Percentiles rank a stretch among this genome's conserved stretches.
Conservation (phyloP, 2,888 invertebrate genomes). For the Thereva unica region DNA sequence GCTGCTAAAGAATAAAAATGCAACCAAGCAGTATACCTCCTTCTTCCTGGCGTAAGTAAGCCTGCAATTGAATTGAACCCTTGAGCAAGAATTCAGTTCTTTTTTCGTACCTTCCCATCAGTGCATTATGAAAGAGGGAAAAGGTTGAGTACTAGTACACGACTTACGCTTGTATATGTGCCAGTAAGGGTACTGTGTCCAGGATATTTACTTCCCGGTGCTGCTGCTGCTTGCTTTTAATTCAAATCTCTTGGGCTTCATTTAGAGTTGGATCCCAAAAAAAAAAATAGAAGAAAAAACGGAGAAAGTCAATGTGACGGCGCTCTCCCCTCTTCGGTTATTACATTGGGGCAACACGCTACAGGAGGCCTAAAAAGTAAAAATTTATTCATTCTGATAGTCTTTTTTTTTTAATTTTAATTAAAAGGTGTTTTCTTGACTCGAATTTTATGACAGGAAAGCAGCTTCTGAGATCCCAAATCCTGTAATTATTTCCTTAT, state of each 20-base stretch:
- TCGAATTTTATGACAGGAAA: conserved; percentile 16
- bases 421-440: conserved; percentile 25
- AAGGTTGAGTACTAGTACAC: conserved; percentile 8
- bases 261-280: neutral
- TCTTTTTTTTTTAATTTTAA: conserved; percentile 24
- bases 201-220: conserved; percentile 21
- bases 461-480: conserved; percentile 13
- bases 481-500: conserved; percentile 31
- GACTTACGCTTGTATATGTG: conserved; percentile 12
- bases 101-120: conserved; percentile 19
- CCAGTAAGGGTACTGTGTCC: neutral
- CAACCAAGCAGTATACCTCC: conserved; percentile 26
- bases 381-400: conserved; percentile 6
- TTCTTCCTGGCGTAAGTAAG: conserved; percentile 33
- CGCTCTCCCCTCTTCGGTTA: conserved; percentile 9
- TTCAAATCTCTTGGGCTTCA: conserved; percentile 23
- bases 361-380: conserved; percentile 3
- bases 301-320: conserved; percentile 18
- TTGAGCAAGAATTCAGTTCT: conserved; percentile 15
- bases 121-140: conserved; percentile 25
- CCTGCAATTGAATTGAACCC: conserved; percentile 35
- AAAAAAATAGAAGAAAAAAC: no score
- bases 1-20: conserved; percentile 10
- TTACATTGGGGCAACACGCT: conserved; percentile 4
- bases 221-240: conserved; percentile 17